Conservation (phyloP, 1,140 invertebrate species). For the Papilio xuthus region DNA sequence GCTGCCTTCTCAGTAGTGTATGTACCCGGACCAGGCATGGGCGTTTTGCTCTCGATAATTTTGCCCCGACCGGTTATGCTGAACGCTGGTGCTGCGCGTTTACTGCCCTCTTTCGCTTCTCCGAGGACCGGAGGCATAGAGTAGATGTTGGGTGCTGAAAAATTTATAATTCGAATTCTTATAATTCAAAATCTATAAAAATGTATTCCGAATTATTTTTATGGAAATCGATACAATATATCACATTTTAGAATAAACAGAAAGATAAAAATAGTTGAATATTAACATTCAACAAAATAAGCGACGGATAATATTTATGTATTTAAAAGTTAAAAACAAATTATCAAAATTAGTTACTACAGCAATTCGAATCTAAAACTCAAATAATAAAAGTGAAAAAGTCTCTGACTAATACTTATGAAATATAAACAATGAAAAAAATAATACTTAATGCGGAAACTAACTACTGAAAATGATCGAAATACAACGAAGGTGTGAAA, state of each 20-base stretch:
- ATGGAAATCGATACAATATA: background rate
- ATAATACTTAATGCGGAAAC: too few species aligned
- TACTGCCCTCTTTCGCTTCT: constrained; percentile 85
- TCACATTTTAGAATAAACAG: constrained; percentile 27
- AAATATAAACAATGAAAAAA: too few species aligned
- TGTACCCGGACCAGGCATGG: constrained; percentile 76
- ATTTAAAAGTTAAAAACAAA: too few species aligned
- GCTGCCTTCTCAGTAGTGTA: constrained; percentile 74
- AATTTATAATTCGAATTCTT: constrained; percentile 15
- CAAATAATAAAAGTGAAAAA: too few species aligned
- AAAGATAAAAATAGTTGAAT: background rate
- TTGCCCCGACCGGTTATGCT: constrained; percentile 77
- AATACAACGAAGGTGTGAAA: too few species aligned
- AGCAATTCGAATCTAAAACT: too few species aligned
- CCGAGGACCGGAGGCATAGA: constrained; percentile 91
- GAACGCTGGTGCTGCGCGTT: constrained; percentile 80
- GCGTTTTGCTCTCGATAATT: constrained; percentile 59
- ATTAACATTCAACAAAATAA: too few species aligned
- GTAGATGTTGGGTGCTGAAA: constrained; percentile 92
- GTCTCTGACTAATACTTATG: too few species aligned
- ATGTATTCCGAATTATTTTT: background rate
- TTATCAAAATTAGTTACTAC: too few species aligned
- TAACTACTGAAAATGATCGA: too few species aligned
- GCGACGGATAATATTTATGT: too few species aligned
- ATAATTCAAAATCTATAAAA: constrained; percentile 20